Evolutionary conservation across 2,888 invertebrate genomes (phyloP).

Genomic region (Boloria euphrosyne): DNA sequence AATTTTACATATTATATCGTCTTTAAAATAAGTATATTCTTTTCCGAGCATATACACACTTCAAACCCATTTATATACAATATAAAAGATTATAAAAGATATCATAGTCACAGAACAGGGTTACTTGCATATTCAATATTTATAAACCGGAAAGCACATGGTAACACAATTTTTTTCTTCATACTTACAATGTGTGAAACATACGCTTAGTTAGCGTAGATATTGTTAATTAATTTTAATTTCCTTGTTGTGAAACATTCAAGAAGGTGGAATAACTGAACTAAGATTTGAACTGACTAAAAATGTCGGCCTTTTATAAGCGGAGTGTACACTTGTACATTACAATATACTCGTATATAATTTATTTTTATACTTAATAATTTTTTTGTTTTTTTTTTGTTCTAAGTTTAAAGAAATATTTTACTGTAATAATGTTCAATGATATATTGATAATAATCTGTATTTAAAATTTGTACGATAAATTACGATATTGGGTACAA

Average conservation of each 20-base stretch:
- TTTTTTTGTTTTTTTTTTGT: background rate
- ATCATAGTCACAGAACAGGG: conserved; percentile 5
- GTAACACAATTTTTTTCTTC: conserved; percentile 27
- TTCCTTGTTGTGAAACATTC: conserved; percentile 40
- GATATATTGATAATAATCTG: too few species aligned
- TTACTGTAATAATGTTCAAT: too few species aligned
- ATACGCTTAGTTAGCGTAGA: conserved; percentile 36
- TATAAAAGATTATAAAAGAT: background rate
- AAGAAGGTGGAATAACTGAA: conserved; percentile 42
- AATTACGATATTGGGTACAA: too few species aligned
- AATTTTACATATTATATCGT: too few species aligned
- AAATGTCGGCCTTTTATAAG: conserved; percentile 60
- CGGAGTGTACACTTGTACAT: conserved; percentile 35
- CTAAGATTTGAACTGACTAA: conserved; percentile 56
- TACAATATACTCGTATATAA: too few species aligned
- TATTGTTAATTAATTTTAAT: conserved; percentile 41
- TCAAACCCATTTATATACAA: background rate
- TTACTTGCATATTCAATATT: conserved; percentile 18
- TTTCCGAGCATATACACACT: background rate
- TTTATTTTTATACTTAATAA: background rate
- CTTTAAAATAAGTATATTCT: too few species aligned
- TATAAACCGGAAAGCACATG: conserved; percentile 24
- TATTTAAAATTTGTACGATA: too few species aligned
- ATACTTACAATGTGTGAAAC: conserved; percentile 47
- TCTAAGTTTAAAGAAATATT: background rate